Conservation (phyloP, 2,888 invertebrate species). For the Biston betularia region DNA sequence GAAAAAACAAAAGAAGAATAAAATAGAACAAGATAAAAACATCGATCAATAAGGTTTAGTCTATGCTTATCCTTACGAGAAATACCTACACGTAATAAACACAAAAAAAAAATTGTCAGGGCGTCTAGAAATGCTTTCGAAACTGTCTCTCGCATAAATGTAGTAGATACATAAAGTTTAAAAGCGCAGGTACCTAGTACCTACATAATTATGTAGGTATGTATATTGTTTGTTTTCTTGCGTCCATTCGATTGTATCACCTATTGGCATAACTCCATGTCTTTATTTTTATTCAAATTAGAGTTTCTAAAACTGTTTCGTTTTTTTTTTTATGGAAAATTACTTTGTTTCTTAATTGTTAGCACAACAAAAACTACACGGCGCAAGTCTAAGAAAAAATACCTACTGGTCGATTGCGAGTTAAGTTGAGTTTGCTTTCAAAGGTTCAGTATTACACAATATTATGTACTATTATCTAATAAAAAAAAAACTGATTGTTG, state of each 20-base stretch:
- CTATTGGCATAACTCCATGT: slow-evolving; percentile 22
- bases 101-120: background rate
- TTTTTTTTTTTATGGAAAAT: slow-evolving; percentile 15
- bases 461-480: too few species aligned
- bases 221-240: slow-evolving; percentile 6
- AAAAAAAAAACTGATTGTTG: too few species aligned
- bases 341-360: slow-evolving; percentile 6
- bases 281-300: slow-evolving; percentile 30
- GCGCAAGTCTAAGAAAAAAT: too few species aligned
- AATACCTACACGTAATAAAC: too few species aligned
- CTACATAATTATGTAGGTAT: too few species aligned
- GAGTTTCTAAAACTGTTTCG: slow-evolving; percentile 21
- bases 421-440: too few species aligned
- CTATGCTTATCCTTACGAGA: too few species aligned
- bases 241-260: slow-evolving; percentile 3
- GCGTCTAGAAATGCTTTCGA: background rate
- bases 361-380: background rate
- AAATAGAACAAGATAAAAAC: too few species aligned
- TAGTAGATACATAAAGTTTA: background rate
- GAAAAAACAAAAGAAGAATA: too few species aligned
- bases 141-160: background rate
- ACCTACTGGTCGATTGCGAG: too few species aligned
- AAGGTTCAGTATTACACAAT: too few species aligned
- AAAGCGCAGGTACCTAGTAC: background rate
- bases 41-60: too few species aligned